Conservation (phyloP, 2,888 invertebrate genomes). For the Cantharis nigra region DNA sequence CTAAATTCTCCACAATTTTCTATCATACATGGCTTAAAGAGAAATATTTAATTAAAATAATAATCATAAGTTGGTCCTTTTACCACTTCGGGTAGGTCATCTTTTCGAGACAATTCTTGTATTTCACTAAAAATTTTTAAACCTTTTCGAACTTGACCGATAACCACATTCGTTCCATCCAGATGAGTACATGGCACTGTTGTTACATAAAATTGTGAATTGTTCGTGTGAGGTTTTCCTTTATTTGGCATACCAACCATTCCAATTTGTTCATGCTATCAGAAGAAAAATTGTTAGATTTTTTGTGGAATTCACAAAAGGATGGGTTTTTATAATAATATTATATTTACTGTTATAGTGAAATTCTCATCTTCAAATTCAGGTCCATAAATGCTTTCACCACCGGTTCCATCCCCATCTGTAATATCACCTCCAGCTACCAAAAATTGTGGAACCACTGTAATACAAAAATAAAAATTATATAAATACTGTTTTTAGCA, state of each 20-base stretch:
- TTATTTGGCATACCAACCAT: conserved; percentile 80
- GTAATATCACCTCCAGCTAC: conserved; percentile 83
- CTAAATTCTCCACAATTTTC: conserved; percentile 74
- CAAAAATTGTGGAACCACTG: conserved; percentile 86
- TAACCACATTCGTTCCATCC: conserved; percentile 80
- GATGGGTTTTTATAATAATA: too few species aligned
- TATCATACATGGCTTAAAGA: conserved; percentile 66
- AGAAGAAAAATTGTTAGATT: neutral
- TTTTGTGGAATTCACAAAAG: neutral
- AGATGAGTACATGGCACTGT: conserved; percentile 76
- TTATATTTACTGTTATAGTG: conserved; percentile 58
- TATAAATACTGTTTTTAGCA: neutral
- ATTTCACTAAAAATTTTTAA: conserved; percentile 74
- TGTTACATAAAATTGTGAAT: conserved; percentile 94
- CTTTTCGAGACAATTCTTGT: conserved; percentile 63
- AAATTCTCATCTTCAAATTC: conserved; percentile 92
- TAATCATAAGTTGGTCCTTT: conserved; percentile 38
- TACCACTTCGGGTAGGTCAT: conserved; percentile 66
- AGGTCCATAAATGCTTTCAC: conserved; percentile 93
- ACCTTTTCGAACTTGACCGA: conserved; percentile 80
- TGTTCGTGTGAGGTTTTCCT: conserved; percentile 79
- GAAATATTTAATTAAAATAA: conserved; percentile 14
- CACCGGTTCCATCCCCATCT: conserved; percentile 81
- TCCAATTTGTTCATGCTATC: conserved; percentile 65
- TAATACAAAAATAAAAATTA: conserved; percentile 35